Percentiles rank a stretch among this genome's conserved stretches.
phyloP scores from a whole-genome alignment of 2,113 vertebrate genomes.

The Cariama cristata region DNA sequence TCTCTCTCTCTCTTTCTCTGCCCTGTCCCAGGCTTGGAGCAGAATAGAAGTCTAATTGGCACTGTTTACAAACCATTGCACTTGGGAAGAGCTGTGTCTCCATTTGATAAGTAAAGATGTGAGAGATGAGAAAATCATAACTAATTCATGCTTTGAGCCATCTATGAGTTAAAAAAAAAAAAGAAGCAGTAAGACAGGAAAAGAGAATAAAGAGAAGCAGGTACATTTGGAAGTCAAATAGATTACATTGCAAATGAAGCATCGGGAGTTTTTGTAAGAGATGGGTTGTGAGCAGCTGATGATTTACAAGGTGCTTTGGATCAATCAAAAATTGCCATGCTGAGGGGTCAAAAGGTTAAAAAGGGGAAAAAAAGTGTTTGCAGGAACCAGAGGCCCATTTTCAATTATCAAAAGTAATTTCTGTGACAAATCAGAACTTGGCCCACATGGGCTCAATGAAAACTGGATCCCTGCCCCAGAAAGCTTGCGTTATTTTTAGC shows the following conservation, averaged over 20 bases:
- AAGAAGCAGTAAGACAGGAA: not conserved
- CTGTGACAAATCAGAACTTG: not conserved
- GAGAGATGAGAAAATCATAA: constrained; percentile 29
- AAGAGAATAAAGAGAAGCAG: not conserved
- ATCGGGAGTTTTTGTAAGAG: not conserved
- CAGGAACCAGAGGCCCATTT: not conserved
- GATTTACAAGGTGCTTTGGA: not conserved
- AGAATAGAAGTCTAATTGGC: constrained; percentile 33
- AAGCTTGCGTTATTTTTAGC: not conserved
- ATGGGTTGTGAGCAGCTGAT: not conserved
- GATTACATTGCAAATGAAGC: not conserved
- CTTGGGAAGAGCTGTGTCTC: not conserved
- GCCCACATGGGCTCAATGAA: not conserved
- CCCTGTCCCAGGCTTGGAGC: constrained; percentile 27
- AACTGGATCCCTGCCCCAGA: not conserved
- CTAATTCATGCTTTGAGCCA: constrained; percentile 23
- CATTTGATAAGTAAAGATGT: constrained; percentile 49
- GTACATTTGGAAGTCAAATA: constrained; percentile 4
- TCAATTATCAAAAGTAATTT: not conserved
- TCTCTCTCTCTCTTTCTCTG: not conserved
- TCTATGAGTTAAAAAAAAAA: not conserved
- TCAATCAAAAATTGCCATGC: not conserved
- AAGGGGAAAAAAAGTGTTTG: not conserved
- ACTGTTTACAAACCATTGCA: constrained; percentile 45
- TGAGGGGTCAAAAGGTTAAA: not conserved